Evolutionary conservation across 2,888 invertebrate genomes (phyloP).

Genomic region (Ophion obscuratus): DNA sequence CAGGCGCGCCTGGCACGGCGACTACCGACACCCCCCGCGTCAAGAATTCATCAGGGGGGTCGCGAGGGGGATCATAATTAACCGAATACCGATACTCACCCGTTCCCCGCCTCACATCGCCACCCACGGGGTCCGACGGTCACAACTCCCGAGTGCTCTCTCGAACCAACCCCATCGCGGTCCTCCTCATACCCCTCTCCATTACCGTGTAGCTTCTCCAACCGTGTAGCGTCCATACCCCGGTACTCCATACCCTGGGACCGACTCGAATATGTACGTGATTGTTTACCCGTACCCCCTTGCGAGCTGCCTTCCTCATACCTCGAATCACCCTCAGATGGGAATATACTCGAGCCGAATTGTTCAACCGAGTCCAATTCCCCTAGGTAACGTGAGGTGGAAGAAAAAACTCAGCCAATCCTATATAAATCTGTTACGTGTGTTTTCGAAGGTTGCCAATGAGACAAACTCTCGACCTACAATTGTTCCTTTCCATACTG

Average conservation of each 20-base stretch:
- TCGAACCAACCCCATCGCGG: slow-evolving; percentile 58
- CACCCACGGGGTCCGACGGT: slow-evolving; percentile 57
- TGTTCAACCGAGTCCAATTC: slow-evolving; percentile 35
- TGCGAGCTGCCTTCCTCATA: slow-evolving; percentile 31
- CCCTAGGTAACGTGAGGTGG: slow-evolving; percentile 5
- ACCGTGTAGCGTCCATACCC: slow-evolving; percentile 55
- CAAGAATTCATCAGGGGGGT: slow-evolving; percentile 82
- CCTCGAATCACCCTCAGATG: slow-evolving; percentile 37
- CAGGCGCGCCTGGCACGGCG: slow-evolving; percentile 82
- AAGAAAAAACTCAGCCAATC: not conserved
- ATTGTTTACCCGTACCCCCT: slow-evolving; percentile 74
- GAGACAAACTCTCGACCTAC: no score
- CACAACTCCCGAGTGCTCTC: slow-evolving; percentile 58
- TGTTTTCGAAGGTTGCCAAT: no score
- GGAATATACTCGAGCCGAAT: slow-evolving; percentile 43
- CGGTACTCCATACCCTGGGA: slow-evolving; percentile 74
- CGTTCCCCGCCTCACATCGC: slow-evolving; percentile 70
- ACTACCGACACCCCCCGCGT: slow-evolving; percentile 82
- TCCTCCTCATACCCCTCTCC: slow-evolving; percentile 57
- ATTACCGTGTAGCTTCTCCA: slow-evolving; percentile 32
- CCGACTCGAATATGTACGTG: slow-evolving; percentile 77
- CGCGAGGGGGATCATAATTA: slow-evolving; percentile 82
- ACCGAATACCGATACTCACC: slow-evolving; percentile 83
- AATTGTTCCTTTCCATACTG: no score
- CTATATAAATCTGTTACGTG: no score